Evolutionary conservation across 2,888 invertebrate genomes (phyloP), one percentile per base, ranked within the genome.

Genomic region (Nomada goodeniana): DNA sequence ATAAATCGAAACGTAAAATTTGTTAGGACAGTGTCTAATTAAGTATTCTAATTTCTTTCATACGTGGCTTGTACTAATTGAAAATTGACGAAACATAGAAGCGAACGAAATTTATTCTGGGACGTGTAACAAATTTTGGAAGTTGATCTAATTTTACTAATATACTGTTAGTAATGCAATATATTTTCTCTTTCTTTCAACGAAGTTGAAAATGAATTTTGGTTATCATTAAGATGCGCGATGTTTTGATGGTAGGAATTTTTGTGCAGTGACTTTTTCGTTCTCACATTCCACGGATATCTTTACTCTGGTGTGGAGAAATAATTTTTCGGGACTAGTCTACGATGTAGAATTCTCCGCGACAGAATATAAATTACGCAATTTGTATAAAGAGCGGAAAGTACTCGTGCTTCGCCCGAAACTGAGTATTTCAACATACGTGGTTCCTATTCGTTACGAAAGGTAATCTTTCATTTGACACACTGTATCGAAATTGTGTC

Each of bases 311-410:
- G 26, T 57, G 74, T 63, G 73, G 68, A 75, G 71, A 78, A 82
- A 80, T 76, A 82, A 82, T 69, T 70, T 75, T 42, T 55, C 63
- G 44, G 65, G 47, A 76, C 76, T 82, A 84, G 86, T 80, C 81
- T 71, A 79, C 80, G 76, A 60, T 67, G 76, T 65, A 70, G 82
- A 82, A 77, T 60, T 79, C 52, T 68, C 75, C 79, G 78, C 81
- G 64, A 74, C 81, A 67, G 85, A 86, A 88, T 88, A 89, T 85
- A 89, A 88, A 89, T 89, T 88, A 84, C 86, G 76, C 85, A 84
- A 86, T 89, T 89, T 89, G 85, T 89, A 85, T 88, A 86, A 90
- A 90, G 80, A 85, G 82, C 64, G 76, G 86, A 75, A 73, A 69
- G 69, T 75, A 69, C 65, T 70, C 69, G 63, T 76, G 67, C 59